A percentile compares a stretch with the other conserved stretches of the same genome.
Evolutionary conservation across 2,113 vertebrate species (phyloP).

Genomic region (Chaetorhynchus papuensis): DNA sequence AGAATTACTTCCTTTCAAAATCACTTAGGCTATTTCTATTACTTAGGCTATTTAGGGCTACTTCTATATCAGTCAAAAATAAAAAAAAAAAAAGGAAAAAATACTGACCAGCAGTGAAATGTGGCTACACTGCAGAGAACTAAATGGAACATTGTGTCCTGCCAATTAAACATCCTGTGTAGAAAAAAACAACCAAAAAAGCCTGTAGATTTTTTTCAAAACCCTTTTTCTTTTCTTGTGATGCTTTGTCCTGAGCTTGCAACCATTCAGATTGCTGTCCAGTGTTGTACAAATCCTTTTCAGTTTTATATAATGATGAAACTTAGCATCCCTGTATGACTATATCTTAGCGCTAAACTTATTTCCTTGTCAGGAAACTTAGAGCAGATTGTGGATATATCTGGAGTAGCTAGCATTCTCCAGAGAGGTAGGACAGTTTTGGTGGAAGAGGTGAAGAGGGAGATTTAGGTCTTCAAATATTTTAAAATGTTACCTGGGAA

Average conservation of each 20-base stretch:
- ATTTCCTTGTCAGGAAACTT: slow-evolving; percentile 7
- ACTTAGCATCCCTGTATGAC: neutral
- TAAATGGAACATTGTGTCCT: neutral
- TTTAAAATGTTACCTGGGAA: slow-evolving; percentile 22
- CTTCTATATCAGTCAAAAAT: neutral
- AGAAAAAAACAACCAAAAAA: no score
- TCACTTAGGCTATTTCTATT: neutral
- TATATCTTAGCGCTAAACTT: neutral
- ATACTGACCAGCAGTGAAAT: neutral
- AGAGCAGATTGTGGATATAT: slow-evolving; percentile 14
- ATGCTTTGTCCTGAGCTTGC: neutral
- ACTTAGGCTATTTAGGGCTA: neutral
- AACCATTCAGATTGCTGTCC: neutral
- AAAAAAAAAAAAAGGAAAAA: no score
- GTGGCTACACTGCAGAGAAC: neutral
- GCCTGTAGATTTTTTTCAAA: neutral
- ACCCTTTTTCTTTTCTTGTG: accelerated
- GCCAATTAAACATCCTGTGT: neutral
- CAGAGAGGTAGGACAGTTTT: slow-evolving; percentile 11
- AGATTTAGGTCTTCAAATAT: neutral
- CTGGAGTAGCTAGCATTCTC: slow-evolving; percentile 24
- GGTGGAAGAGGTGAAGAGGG: neutral
- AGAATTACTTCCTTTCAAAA: neutral
- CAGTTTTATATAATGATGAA: neutral
- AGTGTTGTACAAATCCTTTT: neutral